Conservation (phyloP, 2,113 vertebrate species). For the Psettodes erumei region DNA sequence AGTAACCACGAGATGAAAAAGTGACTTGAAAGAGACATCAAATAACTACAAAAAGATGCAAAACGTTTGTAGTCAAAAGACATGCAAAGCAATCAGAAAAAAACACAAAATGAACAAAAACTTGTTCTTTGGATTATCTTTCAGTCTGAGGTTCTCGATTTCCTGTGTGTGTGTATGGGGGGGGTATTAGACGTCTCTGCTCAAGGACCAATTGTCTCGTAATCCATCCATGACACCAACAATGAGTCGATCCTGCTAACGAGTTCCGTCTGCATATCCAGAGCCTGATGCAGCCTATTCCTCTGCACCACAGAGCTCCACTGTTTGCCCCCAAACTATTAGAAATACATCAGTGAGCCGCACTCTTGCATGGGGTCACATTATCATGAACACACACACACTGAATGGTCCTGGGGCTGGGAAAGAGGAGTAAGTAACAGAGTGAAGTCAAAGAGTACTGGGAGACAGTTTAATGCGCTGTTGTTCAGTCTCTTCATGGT, state of each 20-base stretch:
- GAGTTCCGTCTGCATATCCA: not conserved
- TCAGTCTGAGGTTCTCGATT: not conserved
- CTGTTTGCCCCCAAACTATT: not conserved
- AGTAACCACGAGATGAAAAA: not conserved
- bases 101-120: not conserved
- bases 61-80: not conserved
- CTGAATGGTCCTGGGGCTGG: not conserved
- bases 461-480: not conserved
- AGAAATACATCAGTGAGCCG: not conserved
- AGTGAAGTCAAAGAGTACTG: not conserved
- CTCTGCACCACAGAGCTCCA: not conserved
- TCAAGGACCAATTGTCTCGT: not conserved
- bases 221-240: not conserved
- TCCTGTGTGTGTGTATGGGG: not conserved
- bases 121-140: not conserved
- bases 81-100: not conserved
- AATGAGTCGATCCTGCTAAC: not conserved
- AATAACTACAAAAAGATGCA: not conserved
- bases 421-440: not conserved
- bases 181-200: not conserved
- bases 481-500: not conserved
- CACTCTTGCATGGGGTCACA: not conserved
- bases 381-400: constrained; percentile 8
- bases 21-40: not conserved
- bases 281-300: not conserved